Evolutionary conservation across 2,888 invertebrate species (phyloP).

Genomic region (Dione juno): DNA sequence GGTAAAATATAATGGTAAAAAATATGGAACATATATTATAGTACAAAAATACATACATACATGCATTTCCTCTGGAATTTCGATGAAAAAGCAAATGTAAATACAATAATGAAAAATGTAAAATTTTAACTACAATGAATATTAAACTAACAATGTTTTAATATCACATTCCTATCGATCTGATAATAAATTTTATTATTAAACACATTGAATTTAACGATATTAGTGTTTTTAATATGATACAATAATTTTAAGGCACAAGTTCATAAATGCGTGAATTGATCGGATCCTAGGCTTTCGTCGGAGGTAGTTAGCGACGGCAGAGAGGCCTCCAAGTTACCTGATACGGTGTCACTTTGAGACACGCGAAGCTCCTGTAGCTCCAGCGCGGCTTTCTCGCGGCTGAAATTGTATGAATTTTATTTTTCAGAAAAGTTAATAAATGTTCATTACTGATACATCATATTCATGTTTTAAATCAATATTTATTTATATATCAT

Average conservation of each 20-base stretch:
- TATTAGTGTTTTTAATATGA: background rate
- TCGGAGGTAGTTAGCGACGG: constrained; percentile 78
- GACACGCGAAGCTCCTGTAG: constrained; percentile 78
- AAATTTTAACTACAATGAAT: background rate
- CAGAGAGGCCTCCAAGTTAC: constrained; percentile 80
- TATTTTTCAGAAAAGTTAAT: background rate
- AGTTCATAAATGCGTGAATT: constrained; percentile 68
- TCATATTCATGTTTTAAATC: too few species aligned
- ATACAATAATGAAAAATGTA: background rate
- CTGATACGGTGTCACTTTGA: constrained; percentile 84
- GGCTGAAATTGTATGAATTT: constrained; percentile 62
- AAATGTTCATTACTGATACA: background rate
- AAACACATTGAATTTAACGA: background rate
- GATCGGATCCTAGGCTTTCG: constrained; percentile 71
- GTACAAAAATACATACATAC: background rate
- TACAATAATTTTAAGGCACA: background rate
- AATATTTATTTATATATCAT: too few species aligned
- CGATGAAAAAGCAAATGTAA: constrained; percentile 2
- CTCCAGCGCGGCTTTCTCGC: constrained; percentile 84
- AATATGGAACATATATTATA: background rate
- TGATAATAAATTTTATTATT: background rate
- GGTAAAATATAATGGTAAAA: background rate
- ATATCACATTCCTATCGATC: constrained; percentile 13
- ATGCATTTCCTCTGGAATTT: too few species aligned
- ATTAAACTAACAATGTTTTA: background rate